These are phyloP conservation scores for Circaetus cinerascens DNA, from an alignment of 2,113 vertebrate species.

Conservation along the genomic window DNA sequence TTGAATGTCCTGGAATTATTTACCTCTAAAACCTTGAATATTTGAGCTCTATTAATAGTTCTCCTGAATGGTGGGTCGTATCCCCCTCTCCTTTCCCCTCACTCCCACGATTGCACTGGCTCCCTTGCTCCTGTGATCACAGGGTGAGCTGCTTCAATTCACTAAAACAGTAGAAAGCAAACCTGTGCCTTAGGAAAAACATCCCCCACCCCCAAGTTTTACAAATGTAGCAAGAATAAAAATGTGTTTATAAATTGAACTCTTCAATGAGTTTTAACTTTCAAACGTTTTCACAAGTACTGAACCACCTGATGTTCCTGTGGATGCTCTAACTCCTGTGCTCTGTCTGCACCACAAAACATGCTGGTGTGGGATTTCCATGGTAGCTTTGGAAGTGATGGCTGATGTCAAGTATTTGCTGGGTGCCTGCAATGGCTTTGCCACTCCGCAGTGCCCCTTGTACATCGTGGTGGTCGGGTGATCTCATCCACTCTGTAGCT, in stretches of 20 bases:
- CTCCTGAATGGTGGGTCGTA: not conserved
- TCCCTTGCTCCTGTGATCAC: not conserved
- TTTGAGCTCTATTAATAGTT: not conserved
- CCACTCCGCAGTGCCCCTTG: not conserved
- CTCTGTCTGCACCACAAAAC: not conserved
- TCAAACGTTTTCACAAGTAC: not conserved
- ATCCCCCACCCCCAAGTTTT: not conserved
- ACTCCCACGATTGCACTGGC: not conserved
- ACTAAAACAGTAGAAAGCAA: not conserved
- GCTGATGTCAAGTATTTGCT: not conserved
- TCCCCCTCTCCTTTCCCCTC: not conserved
- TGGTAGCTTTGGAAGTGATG: not conserved
- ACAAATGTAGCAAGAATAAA: not conserved
- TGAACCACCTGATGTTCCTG: not conserved
- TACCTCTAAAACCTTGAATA: not conserved
- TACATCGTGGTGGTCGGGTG: fast-evolving
- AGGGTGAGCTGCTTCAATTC: not conserved
- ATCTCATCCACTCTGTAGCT: not conserved
- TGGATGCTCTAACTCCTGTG: not conserved
- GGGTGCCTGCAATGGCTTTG: not conserved
- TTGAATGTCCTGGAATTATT: not conserved
- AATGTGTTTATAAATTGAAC: not conserved
- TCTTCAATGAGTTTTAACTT: not conserved
- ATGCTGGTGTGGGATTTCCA: not conserved
- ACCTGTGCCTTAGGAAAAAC: not conserved